Evolutionary conservation across 2,113 vertebrate species (phyloP).

Genomic region (Ochotona curzoniae): DNA sequence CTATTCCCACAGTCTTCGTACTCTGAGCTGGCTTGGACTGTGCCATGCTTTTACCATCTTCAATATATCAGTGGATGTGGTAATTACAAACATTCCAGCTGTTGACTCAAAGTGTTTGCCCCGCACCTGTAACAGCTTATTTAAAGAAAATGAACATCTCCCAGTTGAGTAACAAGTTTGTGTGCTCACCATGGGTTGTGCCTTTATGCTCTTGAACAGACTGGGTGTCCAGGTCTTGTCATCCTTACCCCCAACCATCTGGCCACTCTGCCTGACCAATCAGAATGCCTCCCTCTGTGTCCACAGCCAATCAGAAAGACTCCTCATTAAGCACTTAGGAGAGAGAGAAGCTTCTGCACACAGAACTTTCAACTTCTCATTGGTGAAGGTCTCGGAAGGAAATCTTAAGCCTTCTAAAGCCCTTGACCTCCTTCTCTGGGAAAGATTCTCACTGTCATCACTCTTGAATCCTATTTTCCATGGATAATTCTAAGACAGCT

Average conservation of each 20-base stretch:
- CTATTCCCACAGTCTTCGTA: background rate
- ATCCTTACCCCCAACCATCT: background rate
- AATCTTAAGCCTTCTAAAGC: background rate
- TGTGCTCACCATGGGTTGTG: rapidly evolving
- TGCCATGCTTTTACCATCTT: background rate
- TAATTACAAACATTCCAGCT: constrained; percentile 42
- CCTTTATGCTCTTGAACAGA: background rate
- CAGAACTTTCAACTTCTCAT: background rate
- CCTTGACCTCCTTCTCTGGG: background rate
- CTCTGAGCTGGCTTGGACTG: constrained; percentile 18
- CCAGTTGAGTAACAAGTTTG: background rate
- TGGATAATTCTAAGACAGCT: constrained; percentile 17
- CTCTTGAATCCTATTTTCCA: background rate
- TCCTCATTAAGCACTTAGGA: background rate
- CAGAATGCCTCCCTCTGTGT: background rate
- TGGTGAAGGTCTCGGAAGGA: background rate
- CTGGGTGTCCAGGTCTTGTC: background rate
- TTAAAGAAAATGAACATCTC: constrained; percentile 15
- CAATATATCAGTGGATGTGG: constrained; percentile 17
- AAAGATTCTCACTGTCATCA: background rate
- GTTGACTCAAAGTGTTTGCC: constrained; percentile 44
- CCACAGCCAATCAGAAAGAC: constrained; percentile 23
- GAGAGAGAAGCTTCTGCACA: rapidly evolving
- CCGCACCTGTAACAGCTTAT: background rate
- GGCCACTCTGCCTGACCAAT: background rate